Percentiles rank a stretch among this genome's conserved stretches.
Evolutionary conservation across 2,113 vertebrate genomes (phyloP).

Genomic region (Monopterus albus): DNA sequence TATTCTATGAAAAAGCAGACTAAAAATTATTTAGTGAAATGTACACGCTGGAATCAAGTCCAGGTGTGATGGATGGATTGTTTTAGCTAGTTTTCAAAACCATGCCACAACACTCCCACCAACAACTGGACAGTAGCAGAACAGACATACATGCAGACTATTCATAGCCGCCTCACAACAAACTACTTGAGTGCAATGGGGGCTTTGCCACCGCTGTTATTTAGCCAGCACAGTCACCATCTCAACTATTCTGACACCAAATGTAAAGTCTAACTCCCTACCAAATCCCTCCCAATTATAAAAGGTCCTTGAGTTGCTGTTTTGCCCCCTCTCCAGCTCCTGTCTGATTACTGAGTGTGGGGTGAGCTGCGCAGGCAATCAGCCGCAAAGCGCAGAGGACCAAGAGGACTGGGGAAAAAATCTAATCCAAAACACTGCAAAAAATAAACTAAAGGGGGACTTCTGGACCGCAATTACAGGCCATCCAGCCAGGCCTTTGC

Average conservation of each 20-base stretch:
- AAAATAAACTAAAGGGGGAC: conserved; percentile 78
- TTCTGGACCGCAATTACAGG: conserved; percentile 83
- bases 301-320: conserved; percentile 83
- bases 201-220: conserved; percentile 56
- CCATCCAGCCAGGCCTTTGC: conserved; percentile 75
- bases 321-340: conserved; percentile 75
- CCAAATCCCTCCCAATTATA: conserved; percentile 81
- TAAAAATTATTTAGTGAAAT: too few relatives aligned
- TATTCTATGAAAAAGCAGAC: too few relatives aligned
- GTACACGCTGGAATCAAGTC: conserved; percentile 2
- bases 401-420: conserved; percentile 63
- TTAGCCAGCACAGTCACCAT: conserved; percentile 53
- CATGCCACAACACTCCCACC: conserved; percentile 13
- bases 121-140: conserved; percentile 42
- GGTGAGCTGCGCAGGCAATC: conserved; percentile 80
- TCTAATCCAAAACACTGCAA: conserved; percentile 77
- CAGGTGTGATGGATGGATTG: background rate
- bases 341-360: conserved; percentile 84
- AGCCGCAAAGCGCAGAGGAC: conserved; percentile 76
- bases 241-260: conserved; percentile 72
- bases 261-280: conserved; percentile 77
- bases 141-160: conserved; percentile 42
- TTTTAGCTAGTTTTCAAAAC: conserved; percentile 34
- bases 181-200: conserved; percentile 60
- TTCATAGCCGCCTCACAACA: conserved; percentile 58